Evolutionary conservation across 1,140 invertebrate species (phyloP).

Genomic region (Dreissena polymorpha): DNA sequence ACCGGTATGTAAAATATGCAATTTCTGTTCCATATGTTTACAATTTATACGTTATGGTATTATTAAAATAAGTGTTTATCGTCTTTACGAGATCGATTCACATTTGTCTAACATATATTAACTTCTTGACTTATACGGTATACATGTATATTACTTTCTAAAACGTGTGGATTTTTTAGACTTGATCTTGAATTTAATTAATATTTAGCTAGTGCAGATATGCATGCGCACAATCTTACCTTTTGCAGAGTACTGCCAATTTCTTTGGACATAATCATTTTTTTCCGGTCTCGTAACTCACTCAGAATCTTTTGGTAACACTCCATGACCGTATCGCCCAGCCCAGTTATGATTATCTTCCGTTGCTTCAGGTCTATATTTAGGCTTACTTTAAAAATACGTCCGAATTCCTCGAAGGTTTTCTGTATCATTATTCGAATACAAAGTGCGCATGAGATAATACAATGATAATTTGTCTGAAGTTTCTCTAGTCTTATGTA

Average conservation of each 20-base stretch:
- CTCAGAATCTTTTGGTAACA: slow-evolving; percentile 5
- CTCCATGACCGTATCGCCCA: slow-evolving; percentile 12
- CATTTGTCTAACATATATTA: too few relatives aligned
- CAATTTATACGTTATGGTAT: too few relatives aligned
- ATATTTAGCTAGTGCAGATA: too few relatives aligned
- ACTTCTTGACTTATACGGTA: too few relatives aligned
- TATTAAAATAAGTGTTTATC: too few relatives aligned
- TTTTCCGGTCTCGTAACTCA: neutral
- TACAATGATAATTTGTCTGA: too few relatives aligned
- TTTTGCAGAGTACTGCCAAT: slow-evolving; percentile 8
- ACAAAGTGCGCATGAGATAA: neutral
- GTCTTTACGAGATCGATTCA: too few relatives aligned
- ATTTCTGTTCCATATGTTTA: too few relatives aligned
- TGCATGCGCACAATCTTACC: neutral
- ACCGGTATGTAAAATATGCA: neutral
- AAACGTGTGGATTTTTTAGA: too few relatives aligned
- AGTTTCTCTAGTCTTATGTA: too few relatives aligned
- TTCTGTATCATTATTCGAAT: slow-evolving; percentile 1
- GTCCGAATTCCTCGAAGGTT: slow-evolving; percentile 8
- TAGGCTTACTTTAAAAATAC: slow-evolving; percentile 11
- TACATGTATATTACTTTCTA: too few relatives aligned
- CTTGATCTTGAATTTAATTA: too few relatives aligned
- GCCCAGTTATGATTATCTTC: neutral
- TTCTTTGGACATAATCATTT: neutral
- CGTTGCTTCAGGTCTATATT: neutral